Evolutionary conservation across 2,113 vertebrate genomes (phyloP).

Genomic region (Bettongia penicillata): DNA sequence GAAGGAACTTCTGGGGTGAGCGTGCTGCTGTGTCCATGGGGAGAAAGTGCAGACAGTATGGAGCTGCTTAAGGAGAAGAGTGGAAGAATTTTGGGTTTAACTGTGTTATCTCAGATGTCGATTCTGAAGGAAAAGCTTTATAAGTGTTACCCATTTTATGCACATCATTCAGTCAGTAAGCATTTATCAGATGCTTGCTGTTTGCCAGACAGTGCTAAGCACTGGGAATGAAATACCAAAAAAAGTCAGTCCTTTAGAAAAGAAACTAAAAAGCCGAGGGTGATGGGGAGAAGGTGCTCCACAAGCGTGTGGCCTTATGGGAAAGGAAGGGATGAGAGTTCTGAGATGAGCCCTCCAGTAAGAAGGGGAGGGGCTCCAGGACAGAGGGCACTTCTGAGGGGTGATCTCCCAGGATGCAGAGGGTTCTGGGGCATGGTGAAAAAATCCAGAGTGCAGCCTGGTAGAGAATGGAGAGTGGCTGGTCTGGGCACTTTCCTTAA

Average conservation of each 20-base stretch:
- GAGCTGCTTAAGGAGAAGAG: neutral
- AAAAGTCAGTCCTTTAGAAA: neutral
- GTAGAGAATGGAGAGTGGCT: no score
- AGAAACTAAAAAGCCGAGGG: neutral
- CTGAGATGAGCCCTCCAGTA: no score
- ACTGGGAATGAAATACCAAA: neutral
- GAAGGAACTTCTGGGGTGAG: neutral
- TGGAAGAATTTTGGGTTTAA: neutral
- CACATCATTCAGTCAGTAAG: neutral
- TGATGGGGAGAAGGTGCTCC: no score
- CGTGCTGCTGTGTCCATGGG: neutral
- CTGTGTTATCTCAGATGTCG: neutral
- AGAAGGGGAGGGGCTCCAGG: no score
- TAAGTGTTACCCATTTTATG: neutral
- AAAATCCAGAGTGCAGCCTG: no score
- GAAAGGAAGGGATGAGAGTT: no score
- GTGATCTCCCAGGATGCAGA: no score
- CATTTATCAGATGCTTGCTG: neutral
- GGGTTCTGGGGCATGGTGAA: no score
- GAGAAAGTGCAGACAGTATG: neutral
- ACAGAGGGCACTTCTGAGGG: neutral
- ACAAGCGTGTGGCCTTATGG: no score
- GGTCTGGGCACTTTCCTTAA: no score
- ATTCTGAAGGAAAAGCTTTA: neutral
- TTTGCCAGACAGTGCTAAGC: neutral